A percentile compares a stretch with the other conserved stretches of the same genome.
Evolutionary conservation across 2,797 vertebrate genomes (phyloP).

Genomic region (Chrysocyon brachyurus): DNA sequence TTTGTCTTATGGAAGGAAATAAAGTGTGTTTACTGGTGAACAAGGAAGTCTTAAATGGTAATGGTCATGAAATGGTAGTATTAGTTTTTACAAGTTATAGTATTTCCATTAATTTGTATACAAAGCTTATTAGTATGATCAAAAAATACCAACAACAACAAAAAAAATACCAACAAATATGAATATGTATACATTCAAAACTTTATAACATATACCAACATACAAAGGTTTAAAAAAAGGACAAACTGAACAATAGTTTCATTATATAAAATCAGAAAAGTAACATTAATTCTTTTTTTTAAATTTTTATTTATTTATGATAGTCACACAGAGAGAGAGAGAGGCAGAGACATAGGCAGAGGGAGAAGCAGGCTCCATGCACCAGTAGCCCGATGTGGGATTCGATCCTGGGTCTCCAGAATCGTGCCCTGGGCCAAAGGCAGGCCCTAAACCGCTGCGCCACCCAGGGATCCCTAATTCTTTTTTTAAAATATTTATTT

Average conservation of each 20-base stretch:
- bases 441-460: too few species aligned
- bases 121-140: neutral
- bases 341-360: too few species aligned
- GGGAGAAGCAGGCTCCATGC: too few species aligned
- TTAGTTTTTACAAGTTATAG: neutral
- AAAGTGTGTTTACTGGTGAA: neutral
- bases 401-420: too few species aligned
- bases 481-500: neutral
- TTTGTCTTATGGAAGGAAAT: neutral
- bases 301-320: too few species aligned
- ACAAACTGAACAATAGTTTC: constrained; percentile 41
- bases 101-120: neutral
- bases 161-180: neutral
- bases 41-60: neutral
- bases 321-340: too few species aligned
- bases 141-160: neutral
- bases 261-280: constrained; percentile 2
- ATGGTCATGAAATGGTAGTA: neutral
- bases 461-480: neutral
- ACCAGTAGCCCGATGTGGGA: too few species aligned
- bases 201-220: neutral
- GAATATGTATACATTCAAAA: neutral
- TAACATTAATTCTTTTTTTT: neutral
- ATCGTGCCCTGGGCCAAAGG: too few species aligned
- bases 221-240: neutral